These are phyloP conservation scores for Zygogramma bicolorata DNA, from an alignment of 2,888 invertebrate genomes.

Conservation along the genomic window DNA sequence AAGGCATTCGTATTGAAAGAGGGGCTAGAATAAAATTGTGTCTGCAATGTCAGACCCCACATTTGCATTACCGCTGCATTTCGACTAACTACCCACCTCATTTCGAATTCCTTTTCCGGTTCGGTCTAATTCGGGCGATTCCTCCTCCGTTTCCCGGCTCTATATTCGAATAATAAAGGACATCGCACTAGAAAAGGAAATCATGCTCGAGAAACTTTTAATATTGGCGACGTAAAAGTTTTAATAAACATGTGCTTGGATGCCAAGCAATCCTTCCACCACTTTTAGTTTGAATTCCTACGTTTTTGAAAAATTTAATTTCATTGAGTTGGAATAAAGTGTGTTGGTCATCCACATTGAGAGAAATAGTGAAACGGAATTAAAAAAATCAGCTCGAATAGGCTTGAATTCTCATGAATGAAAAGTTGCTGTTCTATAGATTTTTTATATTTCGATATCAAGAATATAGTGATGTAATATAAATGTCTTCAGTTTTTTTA, in stretches of 20 bases:
- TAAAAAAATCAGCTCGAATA: too few relatives aligned
- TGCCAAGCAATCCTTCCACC: background rate
- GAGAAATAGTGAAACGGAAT: too few relatives aligned
- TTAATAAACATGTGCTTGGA: conserved; percentile 26
- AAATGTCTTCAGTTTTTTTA: too few relatives aligned
- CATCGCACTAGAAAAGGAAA: conserved; percentile 25
- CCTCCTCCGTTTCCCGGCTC: conserved; percentile 14
- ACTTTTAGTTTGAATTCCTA: conserved; percentile 9
- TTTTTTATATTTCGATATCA: too few relatives aligned
- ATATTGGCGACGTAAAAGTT: conserved; percentile 4
- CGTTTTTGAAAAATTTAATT: conserved; percentile 20
- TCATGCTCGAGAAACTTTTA: conserved; percentile 23
- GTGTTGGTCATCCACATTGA: background rate
- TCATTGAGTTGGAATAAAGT: background rate
- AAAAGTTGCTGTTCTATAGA: too few relatives aligned
- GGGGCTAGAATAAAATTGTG: conserved; percentile 12
- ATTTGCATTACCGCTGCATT: conserved; percentile 32
- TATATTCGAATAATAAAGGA: conserved; percentile 32
- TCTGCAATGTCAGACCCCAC: conserved; percentile 17
- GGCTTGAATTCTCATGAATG: too few relatives aligned
- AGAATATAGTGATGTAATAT: too few relatives aligned
- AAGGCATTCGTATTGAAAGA: background rate
- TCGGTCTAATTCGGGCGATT: conserved; percentile 29
- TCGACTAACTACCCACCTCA: conserved; percentile 32
- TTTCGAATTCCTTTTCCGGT: conserved; percentile 38